Conservation (phyloP, 1,140 invertebrate species). For the Chionoecetes opilio region DNA sequence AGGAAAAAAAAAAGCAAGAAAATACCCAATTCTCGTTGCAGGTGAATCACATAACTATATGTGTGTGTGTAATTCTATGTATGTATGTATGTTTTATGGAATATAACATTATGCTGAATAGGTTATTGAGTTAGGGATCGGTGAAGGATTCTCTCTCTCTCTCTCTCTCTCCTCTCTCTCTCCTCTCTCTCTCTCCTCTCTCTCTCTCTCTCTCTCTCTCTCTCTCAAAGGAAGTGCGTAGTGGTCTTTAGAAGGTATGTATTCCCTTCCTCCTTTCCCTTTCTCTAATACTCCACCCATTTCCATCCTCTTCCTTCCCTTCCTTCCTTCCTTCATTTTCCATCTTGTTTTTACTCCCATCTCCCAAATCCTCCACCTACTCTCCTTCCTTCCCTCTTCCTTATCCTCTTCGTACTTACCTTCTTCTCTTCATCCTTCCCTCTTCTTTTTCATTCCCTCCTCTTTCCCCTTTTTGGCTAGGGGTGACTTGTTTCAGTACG, state of each 20-base stretch:
- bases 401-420: not conserved
- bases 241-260: no score
- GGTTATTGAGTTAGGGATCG: not conserved
- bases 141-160: not conserved
- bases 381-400: not conserved
- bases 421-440: not conserved
- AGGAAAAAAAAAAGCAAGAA: no score
- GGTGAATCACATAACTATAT: no score
- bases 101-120: no score
- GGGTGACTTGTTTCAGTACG: not conserved
- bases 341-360: not conserved
- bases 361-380: not conserved
- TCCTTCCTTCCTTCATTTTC: not conserved
- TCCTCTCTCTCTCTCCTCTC: not conserved
- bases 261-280: not conserved
- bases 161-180: slow-evolving; percentile 22
- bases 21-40: no score
- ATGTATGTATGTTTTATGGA: no score
- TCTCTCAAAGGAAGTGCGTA: not conserved
- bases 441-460: not conserved
- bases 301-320: not conserved
- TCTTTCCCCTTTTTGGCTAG: not conserved
- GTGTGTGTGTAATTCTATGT: no score
- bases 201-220: slow-evolving; percentile 38
- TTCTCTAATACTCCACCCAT: not conserved